Evolutionary conservation across 2,888 invertebrate species (phyloP).

Genomic region (Xylota segnis): DNA sequence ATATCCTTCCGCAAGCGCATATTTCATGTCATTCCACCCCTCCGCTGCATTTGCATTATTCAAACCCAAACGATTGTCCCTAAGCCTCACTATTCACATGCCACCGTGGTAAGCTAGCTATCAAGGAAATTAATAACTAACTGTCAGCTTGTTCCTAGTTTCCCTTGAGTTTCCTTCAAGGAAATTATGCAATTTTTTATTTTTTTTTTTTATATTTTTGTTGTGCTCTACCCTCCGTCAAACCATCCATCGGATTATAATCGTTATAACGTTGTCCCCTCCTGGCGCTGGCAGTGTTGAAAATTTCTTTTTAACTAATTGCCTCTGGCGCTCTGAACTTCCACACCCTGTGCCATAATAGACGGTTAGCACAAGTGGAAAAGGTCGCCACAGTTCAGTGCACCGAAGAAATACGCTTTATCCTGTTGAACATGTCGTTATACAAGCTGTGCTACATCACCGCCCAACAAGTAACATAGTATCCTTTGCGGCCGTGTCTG

Average conservation of each 20-base stretch:
- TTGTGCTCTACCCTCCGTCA: neutral
- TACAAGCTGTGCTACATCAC: slow-evolving; percentile 10
- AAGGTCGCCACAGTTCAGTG: slow-evolving; percentile 73
- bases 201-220: neutral
- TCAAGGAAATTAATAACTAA: slow-evolving; percentile 64
- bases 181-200: slow-evolving; percentile 21
- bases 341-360: slow-evolving; percentile 57
- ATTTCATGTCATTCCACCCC: neutral
- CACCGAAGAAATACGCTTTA: slow-evolving; percentile 42
- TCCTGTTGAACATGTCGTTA: slow-evolving; percentile 72
- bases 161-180: slow-evolving; percentile 14
- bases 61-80: slow-evolving; percentile 20
- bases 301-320: slow-evolving; percentile 60
- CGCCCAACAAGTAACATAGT: slow-evolving; percentile 37
- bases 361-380: slow-evolving; percentile 51
- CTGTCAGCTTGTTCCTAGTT: slow-evolving; percentile 52
- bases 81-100: neutral
- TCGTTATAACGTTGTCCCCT: slow-evolving; percentile 9
- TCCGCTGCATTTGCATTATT: slow-evolving; percentile 10
- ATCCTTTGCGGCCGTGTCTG: neutral
- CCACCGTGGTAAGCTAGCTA: slow-evolving; percentile 13
- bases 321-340: slow-evolving; percentile 42
- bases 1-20: neutral
- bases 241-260: slow-evolving; percentile 8
- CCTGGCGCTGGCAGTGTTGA: neutral